Conservation (phyloP, 2,888 invertebrate species). For the Drosophila suboccidentalis region DNA sequence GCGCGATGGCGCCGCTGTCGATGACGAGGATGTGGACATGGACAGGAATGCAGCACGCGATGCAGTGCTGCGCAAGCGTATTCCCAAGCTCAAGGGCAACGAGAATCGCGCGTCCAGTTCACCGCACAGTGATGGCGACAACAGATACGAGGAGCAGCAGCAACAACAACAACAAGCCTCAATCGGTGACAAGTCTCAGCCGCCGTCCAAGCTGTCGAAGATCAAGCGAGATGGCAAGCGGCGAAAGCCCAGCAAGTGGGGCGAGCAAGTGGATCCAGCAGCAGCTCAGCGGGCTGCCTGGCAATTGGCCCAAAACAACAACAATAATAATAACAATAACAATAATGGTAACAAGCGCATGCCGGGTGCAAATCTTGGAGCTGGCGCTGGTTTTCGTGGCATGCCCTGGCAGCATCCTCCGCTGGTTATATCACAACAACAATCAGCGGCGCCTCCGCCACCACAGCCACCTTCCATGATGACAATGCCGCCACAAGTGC, state of each 20-base stretch:
- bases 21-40: slow-evolving; percentile 60
- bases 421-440: slow-evolving; percentile 52
- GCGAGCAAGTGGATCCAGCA: slow-evolving; percentile 72
- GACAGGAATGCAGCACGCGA: slow-evolving; percentile 86
- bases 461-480: slow-evolving; percentile 63
- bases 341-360: slow-evolving; percentile 41
- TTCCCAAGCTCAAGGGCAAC: slow-evolving; percentile 84
- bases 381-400: slow-evolving; percentile 55
- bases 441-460: slow-evolving; percentile 57
- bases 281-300: slow-evolving; percentile 68
- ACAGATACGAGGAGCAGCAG: slow-evolving; percentile 66
- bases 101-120: slow-evolving; percentile 64
- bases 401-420: slow-evolving; percentile 79
- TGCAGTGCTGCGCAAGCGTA: slow-evolving; percentile 83
- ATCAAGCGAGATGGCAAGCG: slow-evolving; percentile 75
- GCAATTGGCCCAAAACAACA: slow-evolving; percentile 53
- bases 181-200: slow-evolving; percentile 21
- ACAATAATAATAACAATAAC: slow-evolving; percentile 38
- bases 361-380: slow-evolving; percentile 18
- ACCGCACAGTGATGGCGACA: slow-evolving; percentile 68
- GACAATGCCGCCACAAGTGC: slow-evolving; percentile 59
- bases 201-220: slow-evolving; percentile 36
- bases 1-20: slow-evolving; percentile 87
- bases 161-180: slow-evolving; percentile 36
- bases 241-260: slow-evolving; percentile 83